A percentile compares a stretch with the other conserved stretches of the same genome.
Conservation (phyloP, 2,797 vertebrate species). For the Lepidocolaptes lacrymiger region DNA sequence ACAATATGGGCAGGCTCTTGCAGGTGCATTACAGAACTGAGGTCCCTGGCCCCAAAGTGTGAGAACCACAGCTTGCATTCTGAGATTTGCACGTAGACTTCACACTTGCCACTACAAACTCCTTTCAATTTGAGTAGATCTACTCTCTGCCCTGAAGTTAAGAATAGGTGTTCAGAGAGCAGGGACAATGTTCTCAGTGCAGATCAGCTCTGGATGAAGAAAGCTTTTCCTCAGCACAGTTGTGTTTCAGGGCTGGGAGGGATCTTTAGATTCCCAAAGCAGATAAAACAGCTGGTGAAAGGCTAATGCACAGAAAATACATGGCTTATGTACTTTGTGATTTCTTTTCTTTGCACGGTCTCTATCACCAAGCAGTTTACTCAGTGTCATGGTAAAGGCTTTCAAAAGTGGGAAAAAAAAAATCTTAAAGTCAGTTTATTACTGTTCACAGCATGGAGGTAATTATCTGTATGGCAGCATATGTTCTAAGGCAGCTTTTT, state of each 20-base stretch:
- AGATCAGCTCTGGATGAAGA: neutral
- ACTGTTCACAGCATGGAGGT: neutral
- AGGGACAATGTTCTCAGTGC: neutral
- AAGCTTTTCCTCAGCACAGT: neutral
- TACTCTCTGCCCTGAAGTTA: neutral
- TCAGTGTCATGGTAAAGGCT: neutral
- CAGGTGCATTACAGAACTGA: neutral
- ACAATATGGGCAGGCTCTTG: neutral
- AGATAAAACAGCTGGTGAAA: constrained; percentile 11
- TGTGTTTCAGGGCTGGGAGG: neutral
- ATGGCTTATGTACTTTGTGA: neutral
- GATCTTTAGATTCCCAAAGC: neutral
- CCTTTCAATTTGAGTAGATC: neutral
- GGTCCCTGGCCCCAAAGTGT: neutral
- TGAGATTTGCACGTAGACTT: neutral
- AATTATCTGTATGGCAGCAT: neutral
- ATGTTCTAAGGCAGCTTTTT: neutral
- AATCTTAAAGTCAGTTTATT: neutral
- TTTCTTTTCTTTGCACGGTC: neutral
- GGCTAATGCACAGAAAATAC: neutral
- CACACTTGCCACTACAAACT: neutral
- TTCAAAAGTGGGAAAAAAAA: neutral
- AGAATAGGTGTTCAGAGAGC: fast-evolving
- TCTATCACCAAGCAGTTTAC: neutral
- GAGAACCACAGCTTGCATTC: neutral